Base-by-base conservation (phyloP, 2,113 vertebrate species). In the Aramus guarauna region DNA sequence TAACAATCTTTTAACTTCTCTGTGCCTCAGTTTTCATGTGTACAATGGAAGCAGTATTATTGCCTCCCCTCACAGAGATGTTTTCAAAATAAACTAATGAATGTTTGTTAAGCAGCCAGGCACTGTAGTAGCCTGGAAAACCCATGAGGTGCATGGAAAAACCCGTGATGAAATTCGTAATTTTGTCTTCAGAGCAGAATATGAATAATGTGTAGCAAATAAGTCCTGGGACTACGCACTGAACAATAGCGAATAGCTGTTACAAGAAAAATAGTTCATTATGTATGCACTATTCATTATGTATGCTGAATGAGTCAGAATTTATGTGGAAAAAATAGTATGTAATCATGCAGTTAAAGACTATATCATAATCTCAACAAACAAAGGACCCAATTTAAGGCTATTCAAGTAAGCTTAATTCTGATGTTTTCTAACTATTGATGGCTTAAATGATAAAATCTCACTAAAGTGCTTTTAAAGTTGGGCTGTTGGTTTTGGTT, bases 261-360 rank as follows among this genome's bases (percentile, higher is more conserved):
- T 90, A 92, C 19, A 90, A 90, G 78, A 83, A 92, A 95, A 93
- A 83, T 58, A 90, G 88, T 90, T 95, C 74, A 92, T 96, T 96
- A 80, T 76, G 63, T 50, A 62, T 0, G 0, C 48, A 41, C 34
- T 88, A 15, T 82, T 95, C 87, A 79, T 92, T 90, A 85, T 48
- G 34, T 79, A 15, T 55, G 50, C 75, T 94, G 92, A 90, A 93
- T 71, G 85, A 95, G 36, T 79, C 59, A 55, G 82, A 90, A 88
- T 77, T 93, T 94, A 39, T 80, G 82, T 83, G 82, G 50, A 88
- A 94, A 92, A 96, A 83, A 84, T 83, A 92, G 78, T 55, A 58
- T 18, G 7, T 86, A 94, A 93, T 92, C 88, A 88, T 77, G 72
- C 63, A 94, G 76, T 92, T 94, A 93, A 94, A 95, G 93, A 48